Evolutionary conservation across 1,140 invertebrate genomes (phyloP).

Genomic region (Pollicipes pollicipes): DNA sequence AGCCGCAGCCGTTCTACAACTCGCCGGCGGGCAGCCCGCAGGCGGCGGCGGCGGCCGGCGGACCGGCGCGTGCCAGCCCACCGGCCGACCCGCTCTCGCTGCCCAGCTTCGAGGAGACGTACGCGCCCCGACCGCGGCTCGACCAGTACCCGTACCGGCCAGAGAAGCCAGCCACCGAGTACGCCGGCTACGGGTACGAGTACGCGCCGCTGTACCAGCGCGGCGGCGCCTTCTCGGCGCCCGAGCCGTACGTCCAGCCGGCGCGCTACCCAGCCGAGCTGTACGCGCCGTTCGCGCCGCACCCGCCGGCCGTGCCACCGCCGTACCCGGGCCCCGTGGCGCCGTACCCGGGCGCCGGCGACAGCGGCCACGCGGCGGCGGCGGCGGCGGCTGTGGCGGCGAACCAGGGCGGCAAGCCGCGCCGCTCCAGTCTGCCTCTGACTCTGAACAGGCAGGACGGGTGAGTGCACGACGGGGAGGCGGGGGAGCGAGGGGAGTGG

Average conservation of each 20-base stretch:
- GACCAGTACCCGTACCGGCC: slow-evolving; percentile 24
- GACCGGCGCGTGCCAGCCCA: background rate
- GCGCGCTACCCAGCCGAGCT: slow-evolving; percentile 42
- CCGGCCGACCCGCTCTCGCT: slow-evolving; percentile 27
- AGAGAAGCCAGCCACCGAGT: slow-evolving; percentile 9
- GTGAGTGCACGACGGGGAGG: too few species aligned
- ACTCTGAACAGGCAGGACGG: background rate
- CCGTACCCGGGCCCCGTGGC: slow-evolving; percentile 95
- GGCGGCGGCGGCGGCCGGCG: too few species aligned
- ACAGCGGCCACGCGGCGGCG: too few species aligned
- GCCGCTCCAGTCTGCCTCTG: background rate
- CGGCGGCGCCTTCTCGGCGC: slow-evolving; percentile 31
- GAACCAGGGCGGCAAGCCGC: background rate
- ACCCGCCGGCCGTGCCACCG: slow-evolving; percentile 91
- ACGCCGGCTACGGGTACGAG: slow-evolving; percentile 18
- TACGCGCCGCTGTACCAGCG: slow-evolving; percentile 24
- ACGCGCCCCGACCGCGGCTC: slow-evolving; percentile 36
- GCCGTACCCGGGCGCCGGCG: slow-evolving; percentile 56
- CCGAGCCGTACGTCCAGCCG: slow-evolving; percentile 20
- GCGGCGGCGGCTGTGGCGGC: too few species aligned
- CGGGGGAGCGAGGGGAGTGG: too few species aligned
- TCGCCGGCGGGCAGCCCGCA: background rate
- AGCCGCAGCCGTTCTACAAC: background rate
- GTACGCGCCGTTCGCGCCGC: slow-evolving; percentile 67
- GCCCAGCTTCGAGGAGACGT: slow-evolving; percentile 70